Percentiles rank a stretch among this genome's conserved stretches.
phyloP scores from a whole-genome alignment of 2,797 vertebrate species.

The Bradypus variegatus region DNA sequence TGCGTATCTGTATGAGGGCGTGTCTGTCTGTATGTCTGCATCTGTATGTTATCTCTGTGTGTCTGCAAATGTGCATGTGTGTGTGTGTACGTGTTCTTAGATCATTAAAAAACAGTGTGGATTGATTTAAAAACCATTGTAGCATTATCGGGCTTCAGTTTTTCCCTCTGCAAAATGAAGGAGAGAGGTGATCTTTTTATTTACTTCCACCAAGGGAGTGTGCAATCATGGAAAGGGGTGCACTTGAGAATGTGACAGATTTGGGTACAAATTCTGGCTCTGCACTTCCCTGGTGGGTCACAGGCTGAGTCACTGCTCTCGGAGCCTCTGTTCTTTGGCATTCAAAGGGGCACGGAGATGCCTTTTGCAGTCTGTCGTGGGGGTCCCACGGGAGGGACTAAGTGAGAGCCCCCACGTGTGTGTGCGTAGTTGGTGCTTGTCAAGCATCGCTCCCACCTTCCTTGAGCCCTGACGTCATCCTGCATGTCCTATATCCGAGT shows the following conservation, averaged over 20 bases:
- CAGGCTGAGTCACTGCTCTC: neutral
- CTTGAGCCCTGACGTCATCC: neutral
- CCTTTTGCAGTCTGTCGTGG: neutral
- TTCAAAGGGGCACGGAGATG: neutral
- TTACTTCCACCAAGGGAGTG: constrained; percentile 23
- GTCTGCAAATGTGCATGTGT: neutral
- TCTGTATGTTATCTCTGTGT: neutral
- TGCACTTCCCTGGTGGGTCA: neutral
- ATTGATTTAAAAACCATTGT: neutral
- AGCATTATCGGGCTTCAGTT: neutral
- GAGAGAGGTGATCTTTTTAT: neutral
- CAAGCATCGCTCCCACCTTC: neutral
- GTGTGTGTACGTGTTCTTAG: neutral
- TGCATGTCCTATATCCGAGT: neutral
- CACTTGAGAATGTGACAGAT: neutral
- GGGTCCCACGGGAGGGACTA: neutral
- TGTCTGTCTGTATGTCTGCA: neutral
- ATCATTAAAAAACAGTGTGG: neutral
- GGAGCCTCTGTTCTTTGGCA: neutral
- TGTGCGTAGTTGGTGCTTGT: neutral
- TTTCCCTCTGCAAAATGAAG: neutral
- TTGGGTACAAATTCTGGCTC: neutral
- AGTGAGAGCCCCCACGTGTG: neutral
- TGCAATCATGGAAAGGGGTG: neutral
- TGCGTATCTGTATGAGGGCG: neutral